A percentile compares a stretch with the other conserved stretches of the same genome.
Conservation (phyloP, 2,888 invertebrate species). For the Cyclophora punctaria region DNA sequence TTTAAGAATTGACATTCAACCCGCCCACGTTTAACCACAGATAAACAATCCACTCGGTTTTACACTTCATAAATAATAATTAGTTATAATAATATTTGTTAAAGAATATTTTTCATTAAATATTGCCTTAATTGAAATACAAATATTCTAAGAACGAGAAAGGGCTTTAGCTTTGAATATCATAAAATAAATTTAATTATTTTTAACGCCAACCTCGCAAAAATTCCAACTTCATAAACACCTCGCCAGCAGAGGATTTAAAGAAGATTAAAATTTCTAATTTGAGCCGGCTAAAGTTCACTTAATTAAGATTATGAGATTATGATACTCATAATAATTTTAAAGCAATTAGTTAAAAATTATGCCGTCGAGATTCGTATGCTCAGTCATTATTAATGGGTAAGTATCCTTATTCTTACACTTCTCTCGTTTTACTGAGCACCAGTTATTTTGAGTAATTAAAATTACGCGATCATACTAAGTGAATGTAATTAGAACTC, state of each 20-base stretch:
- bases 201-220: conserved; percentile 21
- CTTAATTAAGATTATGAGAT: conserved; percentile 71
- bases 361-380: conserved; percentile 43
- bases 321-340: conserved; percentile 69
- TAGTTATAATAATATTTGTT: too few species aligned
- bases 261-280: conserved; percentile 63
- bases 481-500: too few species aligned
- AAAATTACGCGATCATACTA: not conserved
- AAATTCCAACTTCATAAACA: conserved; percentile 41
- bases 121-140: not conserved
- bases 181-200: conserved; percentile 17
- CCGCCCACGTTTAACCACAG: too few species aligned
- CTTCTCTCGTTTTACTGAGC: conserved; percentile 20
- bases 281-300: conserved; percentile 58
- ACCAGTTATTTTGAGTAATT: conserved; percentile 1
- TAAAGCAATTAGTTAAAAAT: conserved; percentile 67
- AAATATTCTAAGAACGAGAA: not conserved
- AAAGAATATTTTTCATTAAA: not conserved
- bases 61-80: too few species aligned
- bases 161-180: not conserved
- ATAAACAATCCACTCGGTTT: too few species aligned
- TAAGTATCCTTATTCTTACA: conserved; percentile 27
- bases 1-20: too few species aligned
- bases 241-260: conserved; percentile 39
- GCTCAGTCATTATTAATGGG: conserved; percentile 48